phyloP scores from a whole-genome alignment of 2,113 vertebrate species.

The Ictalurus punctatus region DNA sequence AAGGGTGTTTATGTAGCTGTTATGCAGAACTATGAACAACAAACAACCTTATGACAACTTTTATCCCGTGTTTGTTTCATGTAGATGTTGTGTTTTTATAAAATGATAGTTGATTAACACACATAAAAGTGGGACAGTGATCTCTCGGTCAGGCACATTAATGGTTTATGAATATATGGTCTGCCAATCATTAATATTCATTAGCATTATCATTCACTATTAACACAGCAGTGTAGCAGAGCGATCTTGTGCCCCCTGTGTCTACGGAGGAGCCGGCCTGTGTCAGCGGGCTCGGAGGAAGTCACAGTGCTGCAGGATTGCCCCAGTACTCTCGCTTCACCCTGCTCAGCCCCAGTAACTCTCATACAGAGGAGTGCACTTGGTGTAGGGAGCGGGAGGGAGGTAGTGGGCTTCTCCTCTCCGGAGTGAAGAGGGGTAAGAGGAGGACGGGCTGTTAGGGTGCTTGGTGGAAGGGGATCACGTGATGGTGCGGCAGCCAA shows the following conservation, averaged over 20 bases:
- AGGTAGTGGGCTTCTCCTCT: conserved; percentile 61
- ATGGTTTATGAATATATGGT: no score
- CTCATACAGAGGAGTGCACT: conserved; percentile 6
- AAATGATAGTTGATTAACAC: neutral
- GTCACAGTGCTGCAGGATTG: conserved; percentile 66
- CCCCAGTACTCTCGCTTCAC: conserved; percentile 54
- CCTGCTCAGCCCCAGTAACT: conserved; percentile 25
- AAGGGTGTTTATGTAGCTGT: neutral
- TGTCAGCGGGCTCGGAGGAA: conserved; percentile 63
- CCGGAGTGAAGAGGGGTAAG: conserved; percentile 54
- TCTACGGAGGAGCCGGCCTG: conserved; percentile 58
- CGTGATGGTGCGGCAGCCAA: conserved; percentile 52
- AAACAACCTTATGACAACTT: neutral
- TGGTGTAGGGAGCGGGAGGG: conserved; percentile 53
- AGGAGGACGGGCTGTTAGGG: conserved; percentile 46
- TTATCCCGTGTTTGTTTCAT: neutral
- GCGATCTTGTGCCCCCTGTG: conserved; percentile 39
- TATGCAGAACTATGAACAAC: neutral
- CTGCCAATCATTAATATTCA: neutral
- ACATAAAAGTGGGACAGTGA: neutral
- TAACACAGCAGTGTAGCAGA: conserved; percentile 44
- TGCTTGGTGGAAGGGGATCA: conserved; percentile 48
- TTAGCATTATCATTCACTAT: conserved; percentile 2
- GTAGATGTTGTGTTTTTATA: neutral
- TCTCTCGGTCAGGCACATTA: no score